Conservation (phyloP, 2,888 invertebrate genomes). For the Electrophaes corylata region DNA sequence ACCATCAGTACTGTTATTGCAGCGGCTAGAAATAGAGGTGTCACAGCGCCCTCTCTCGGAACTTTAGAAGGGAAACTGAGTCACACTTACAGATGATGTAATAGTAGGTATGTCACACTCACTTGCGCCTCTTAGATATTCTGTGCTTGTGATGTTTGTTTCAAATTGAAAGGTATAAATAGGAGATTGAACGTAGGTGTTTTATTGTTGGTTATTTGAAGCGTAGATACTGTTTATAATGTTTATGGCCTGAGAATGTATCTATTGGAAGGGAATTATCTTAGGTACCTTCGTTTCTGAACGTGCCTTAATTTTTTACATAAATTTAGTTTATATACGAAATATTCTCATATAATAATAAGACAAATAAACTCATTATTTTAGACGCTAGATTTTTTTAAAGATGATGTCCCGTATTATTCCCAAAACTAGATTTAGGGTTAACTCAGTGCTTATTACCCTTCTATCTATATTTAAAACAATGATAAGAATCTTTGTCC, state of each 20-base stretch:
- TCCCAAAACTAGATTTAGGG: too few relatives aligned
- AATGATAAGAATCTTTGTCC: too few relatives aligned
- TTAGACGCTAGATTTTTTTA: too few relatives aligned
- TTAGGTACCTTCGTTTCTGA: neutral
- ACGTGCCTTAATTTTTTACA: too few relatives aligned
- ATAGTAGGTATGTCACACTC: slow-evolving; percentile 5
- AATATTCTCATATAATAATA: too few relatives aligned
- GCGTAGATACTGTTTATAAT: slow-evolving; percentile 10
- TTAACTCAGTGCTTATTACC: too few relatives aligned
- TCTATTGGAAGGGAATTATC: neutral
- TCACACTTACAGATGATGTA: slow-evolving; percentile 23
- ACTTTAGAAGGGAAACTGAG: slow-evolving; percentile 31
- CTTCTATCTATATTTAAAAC: too few relatives aligned
- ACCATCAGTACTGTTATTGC: slow-evolving; percentile 82
- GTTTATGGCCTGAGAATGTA: neutral
- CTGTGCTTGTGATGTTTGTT: slow-evolving; percentile 15
- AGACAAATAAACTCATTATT: neutral
- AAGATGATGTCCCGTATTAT: too few relatives aligned
- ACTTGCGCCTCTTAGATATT: slow-evolving; percentile 5
- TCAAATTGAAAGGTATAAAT: slow-evolving; percentile 30
- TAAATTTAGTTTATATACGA: too few relatives aligned
- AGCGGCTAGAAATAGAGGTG: slow-evolving; percentile 71
- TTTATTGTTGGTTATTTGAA: slow-evolving; percentile 14
- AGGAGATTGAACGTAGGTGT: slow-evolving; percentile 35
- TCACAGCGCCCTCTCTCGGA: slow-evolving; percentile 56